These are phyloP conservation scores for Chauna torquata DNA, from an alignment of 2,113 vertebrate genomes.

Conservation along the genomic window DNA sequence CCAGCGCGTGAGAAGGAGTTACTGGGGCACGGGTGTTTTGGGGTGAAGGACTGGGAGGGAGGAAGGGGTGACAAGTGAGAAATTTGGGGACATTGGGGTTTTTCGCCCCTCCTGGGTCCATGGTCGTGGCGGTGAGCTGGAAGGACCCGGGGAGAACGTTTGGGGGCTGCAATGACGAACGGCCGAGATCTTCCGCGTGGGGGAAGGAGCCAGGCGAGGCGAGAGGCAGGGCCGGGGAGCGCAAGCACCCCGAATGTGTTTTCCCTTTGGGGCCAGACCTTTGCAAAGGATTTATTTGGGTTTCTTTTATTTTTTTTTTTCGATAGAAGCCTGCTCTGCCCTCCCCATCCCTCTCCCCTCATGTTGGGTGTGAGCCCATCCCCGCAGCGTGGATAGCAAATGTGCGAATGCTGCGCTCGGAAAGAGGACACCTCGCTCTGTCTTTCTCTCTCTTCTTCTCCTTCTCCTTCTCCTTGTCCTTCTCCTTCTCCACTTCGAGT, in stretches of 20 bases:
- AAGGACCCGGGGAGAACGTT: neutral
- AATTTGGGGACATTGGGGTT: neutral
- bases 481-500: neutral
- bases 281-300: neutral
- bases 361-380: neutral
- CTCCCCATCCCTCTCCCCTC: neutral
- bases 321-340: neutral
- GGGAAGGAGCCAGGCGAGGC: too few species aligned
- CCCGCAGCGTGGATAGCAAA: accelerated
- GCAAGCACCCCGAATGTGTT: neutral
- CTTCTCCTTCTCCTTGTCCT: conserved; percentile 9
- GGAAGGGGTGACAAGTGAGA: neutral
- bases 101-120: neutral
- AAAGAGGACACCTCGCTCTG: neutral
- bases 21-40: neutral
- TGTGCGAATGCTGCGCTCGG: accelerated
- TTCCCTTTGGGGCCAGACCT: neutral
- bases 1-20: neutral
- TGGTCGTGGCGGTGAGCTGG: neutral
- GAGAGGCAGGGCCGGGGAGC: neutral
- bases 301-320: neutral
- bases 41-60: neutral
- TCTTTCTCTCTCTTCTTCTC: neutral
- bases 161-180: neutral
- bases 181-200: neutral